Evolutionary conservation across 2,113 vertebrate genomes (phyloP).

Genomic region (Trichechus manatus): DNA sequence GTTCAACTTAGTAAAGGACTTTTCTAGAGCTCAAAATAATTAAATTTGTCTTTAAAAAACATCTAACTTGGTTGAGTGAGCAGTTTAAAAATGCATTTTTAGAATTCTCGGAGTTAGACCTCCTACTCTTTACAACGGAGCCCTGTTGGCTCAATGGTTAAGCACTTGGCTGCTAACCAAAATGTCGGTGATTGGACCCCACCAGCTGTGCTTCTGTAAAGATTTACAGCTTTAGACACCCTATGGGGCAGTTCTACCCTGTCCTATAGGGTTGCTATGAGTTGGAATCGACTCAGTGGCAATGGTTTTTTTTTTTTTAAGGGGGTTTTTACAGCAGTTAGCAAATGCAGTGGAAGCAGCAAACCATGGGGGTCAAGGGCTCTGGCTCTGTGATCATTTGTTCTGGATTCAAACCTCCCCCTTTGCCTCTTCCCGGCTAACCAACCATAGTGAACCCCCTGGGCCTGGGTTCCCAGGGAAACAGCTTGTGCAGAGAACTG

Average conservation of each 20-base stretch:
- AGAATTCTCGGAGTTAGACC: background rate
- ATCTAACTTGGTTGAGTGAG: background rate
- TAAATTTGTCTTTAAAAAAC: constrained; percentile 63
- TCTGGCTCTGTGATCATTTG: rapidly evolving
- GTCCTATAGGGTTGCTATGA: no score
- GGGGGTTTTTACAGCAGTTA: rapidly evolving
- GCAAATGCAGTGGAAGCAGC: background rate
- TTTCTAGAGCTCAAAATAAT: constrained; percentile 46
- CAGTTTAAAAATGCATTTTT: background rate
- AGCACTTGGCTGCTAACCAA: no score
- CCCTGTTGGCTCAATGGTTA: no score
- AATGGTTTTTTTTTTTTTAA: no score
- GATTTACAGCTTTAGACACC: no score
- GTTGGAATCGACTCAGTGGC: no score
- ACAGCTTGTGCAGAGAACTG: rapidly evolving
- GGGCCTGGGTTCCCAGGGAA: background rate
- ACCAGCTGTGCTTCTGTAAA: no score
- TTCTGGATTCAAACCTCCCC: background rate
- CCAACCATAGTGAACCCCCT: rapidly evolving
- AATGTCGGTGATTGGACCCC: no score
- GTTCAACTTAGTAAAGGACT: constrained; percentile 53
- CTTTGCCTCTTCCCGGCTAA: background rate
- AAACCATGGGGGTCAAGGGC: background rate
- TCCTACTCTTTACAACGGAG: no score
- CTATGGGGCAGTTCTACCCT: no score